These are phyloP conservation scores for Aplodontia rufa DNA, from an alignment of 2,113 vertebrate species.

Conservation along the genomic window DNA sequence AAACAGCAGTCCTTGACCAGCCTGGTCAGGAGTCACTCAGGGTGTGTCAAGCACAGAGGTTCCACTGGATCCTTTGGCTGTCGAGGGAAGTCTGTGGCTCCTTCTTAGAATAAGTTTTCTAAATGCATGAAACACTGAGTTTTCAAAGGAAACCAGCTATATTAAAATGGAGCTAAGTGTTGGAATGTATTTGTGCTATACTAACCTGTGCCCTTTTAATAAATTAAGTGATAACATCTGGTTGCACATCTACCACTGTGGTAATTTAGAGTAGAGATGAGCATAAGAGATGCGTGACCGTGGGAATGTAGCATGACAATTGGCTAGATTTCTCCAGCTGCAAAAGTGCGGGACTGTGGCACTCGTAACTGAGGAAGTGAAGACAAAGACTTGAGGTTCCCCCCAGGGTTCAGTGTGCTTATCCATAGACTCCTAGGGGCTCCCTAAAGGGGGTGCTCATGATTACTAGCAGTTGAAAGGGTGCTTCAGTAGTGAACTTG, in stretches of 20 bases:
- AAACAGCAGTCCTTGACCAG: rapidly evolving
- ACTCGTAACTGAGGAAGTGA: not conserved
- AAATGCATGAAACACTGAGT: not conserved
- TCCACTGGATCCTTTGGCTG: not conserved
- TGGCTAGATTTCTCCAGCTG: not conserved
- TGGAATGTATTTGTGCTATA: not conserved
- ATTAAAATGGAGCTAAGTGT: not conserved
- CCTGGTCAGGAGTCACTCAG: too few relatives aligned
- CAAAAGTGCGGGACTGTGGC: not conserved
- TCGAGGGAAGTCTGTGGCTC: too few relatives aligned
- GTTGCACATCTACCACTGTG: too few relatives aligned
- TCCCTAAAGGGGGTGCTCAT: not conserved
- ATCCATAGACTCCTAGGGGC: not conserved
- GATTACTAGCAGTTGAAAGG: not conserved
- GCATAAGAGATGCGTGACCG: too few relatives aligned
- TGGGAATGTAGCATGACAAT: too few relatives aligned
- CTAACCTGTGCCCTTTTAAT: not conserved
- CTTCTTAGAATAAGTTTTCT: not conserved
- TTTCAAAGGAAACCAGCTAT: not conserved
- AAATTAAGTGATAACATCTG: not conserved
- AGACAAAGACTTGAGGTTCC: not conserved
- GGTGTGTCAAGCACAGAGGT: rapidly evolving
- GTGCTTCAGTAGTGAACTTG: not conserved
- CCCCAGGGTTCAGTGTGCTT: not conserved
- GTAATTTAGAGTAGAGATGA: not conserved